phyloP scores from a whole-genome alignment of 2,797 vertebrate species.

The Distichodus sexfasciatus region DNA sequence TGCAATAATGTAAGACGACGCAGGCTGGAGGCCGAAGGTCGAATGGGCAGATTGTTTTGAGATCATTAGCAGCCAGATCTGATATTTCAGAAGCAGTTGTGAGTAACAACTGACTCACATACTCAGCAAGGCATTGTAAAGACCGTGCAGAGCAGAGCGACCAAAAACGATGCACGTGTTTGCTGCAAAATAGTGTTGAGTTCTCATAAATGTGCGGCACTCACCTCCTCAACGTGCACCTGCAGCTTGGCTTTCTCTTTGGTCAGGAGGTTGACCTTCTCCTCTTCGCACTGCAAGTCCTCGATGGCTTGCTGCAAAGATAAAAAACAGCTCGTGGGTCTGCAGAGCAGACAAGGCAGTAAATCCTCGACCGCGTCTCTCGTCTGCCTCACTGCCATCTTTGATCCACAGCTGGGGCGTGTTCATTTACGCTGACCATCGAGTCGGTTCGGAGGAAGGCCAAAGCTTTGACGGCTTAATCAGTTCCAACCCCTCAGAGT shows the following conservation, averaged over 20 bases:
- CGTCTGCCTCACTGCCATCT: conserved; percentile 53
- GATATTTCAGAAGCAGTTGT: neutral
- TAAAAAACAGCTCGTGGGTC: conserved; percentile 47
- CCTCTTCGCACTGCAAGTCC: conserved; percentile 75
- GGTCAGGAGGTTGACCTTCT: conserved; percentile 75
- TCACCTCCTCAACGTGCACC: conserved; percentile 70
- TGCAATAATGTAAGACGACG: neutral
- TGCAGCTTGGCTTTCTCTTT: conserved; percentile 73
- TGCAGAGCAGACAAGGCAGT: conserved; percentile 52
- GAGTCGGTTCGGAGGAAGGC: conserved; percentile 43
- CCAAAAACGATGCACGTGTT: neutral
- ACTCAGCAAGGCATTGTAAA: neutral
- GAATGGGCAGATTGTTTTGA: neutral
- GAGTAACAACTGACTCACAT: neutral
- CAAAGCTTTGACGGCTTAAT: conserved; percentile 49
- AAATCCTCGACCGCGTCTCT: conserved; percentile 31
- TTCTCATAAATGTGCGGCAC: conserved; percentile 20
- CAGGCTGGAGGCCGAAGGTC: neutral
- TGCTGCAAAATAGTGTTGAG: neutral
- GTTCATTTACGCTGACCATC: conserved; percentile 44
- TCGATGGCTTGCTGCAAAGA: conserved; percentile 71
- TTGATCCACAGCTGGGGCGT: conserved; percentile 35
- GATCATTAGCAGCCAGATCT: neutral
- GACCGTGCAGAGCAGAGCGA: neutral
- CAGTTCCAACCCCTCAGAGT: conserved; percentile 31